phyloP scores from a whole-genome alignment of 2,797 vertebrate species.

The Anableps anableps region DNA sequence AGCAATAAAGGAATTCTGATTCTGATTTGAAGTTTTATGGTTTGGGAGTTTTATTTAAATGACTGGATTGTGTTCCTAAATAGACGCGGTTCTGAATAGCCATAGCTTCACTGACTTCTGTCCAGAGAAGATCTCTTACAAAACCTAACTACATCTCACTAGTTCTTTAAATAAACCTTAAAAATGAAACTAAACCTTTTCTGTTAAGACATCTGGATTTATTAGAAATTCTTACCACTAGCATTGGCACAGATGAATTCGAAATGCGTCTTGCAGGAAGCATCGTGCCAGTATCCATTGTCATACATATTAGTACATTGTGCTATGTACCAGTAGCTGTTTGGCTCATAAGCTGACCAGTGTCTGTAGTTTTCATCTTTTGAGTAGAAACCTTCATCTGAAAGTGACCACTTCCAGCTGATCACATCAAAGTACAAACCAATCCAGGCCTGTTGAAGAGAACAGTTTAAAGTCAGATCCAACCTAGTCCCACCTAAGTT shows the following conservation, averaged over 20 bases:
- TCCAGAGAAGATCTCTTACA: too few relatives aligned
- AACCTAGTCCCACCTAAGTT: neutral
- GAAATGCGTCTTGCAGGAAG: fast-evolving
- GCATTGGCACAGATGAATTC: constrained; percentile 20
- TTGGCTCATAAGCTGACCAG: fast-evolving
- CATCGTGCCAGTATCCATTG: neutral
- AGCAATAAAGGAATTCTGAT: too few relatives aligned
- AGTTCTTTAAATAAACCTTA: neutral
- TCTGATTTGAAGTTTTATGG: too few relatives aligned
- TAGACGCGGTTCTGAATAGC: too few relatives aligned
- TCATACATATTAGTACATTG: fast-evolving
- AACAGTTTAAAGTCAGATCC: neutral
- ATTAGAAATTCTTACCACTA: constrained; percentile 14
- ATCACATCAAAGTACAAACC: constrained; percentile 40
- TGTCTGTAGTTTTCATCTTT: neutral
- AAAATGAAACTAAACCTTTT: neutral
- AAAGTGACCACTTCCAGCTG: constrained; percentile 59
- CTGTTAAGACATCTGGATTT: neutral
- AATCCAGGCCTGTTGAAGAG: constrained; percentile 37
- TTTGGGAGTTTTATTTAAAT: too few relatives aligned
- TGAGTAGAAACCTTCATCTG: constrained; percentile 19
- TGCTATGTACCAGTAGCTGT: fast-evolving
- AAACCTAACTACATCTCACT: too few relatives aligned
- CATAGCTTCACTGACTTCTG: too few relatives aligned
- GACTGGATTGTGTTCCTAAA: too few relatives aligned